Evolutionary conservation across 1,140 invertebrate genomes (phyloP).

Genomic region (Neoseiulus cucumeris): DNA sequence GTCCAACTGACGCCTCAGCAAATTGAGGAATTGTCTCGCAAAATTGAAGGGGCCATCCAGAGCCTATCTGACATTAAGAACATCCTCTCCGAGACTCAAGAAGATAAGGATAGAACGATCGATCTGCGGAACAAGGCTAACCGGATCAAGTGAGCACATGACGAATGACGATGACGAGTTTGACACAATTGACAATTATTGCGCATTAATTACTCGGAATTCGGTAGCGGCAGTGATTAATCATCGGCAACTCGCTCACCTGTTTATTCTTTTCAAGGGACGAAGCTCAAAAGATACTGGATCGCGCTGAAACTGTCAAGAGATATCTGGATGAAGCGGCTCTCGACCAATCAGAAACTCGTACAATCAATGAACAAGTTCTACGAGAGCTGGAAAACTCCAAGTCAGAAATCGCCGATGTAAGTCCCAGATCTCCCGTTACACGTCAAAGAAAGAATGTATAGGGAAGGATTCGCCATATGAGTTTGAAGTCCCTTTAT

Average conservation of each 20-base stretch:
- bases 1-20: conserved; percentile 58
- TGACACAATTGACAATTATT: background rate
- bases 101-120: conserved; percentile 50
- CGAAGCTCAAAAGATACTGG: conserved; percentile 34
- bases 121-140: conserved; percentile 52
- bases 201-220: background rate
- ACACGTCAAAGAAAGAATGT: background rate
- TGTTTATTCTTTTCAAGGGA: conserved; percentile 25
- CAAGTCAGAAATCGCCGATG: conserved; percentile 45
- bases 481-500: background rate
- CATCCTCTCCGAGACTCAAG: conserved; percentile 62
- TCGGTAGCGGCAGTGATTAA: background rate
- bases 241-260: background rate
- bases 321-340: conserved; percentile 42
- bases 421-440: conserved; percentile 20
- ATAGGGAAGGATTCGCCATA: background rate
- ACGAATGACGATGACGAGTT: background rate
- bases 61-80: conserved; percentile 69
- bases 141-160: conserved; percentile 41
- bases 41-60: conserved; percentile 64
- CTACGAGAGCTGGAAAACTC: conserved; percentile 52
- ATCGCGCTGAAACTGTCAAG: conserved; percentile 36
- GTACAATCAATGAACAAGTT: conserved; percentile 53
- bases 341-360: conserved; percentile 51
- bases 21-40: conserved; percentile 54